Evolutionary conservation across 2,113 vertebrate species (phyloP).

Genomic region (Rallus limicola): DNA sequence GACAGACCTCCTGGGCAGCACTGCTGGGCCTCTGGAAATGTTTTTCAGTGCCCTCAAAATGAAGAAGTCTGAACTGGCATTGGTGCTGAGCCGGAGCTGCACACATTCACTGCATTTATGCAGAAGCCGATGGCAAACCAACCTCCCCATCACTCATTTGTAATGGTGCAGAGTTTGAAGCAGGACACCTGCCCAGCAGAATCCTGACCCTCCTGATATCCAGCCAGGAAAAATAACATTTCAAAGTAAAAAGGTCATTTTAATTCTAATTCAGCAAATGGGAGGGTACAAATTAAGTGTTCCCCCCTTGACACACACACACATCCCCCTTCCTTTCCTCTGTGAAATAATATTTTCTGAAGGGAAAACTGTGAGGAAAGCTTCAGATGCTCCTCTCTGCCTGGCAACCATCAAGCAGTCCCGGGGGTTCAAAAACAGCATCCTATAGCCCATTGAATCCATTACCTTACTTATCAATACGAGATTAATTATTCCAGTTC

Average conservation of each 20-base stretch:
- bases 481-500: slow-evolving; percentile 50
- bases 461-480: slow-evolving; percentile 38
- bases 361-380: not conserved
- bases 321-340: not conserved
- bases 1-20: not conserved
- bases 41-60: not conserved
- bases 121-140: not conserved
- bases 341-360: not conserved
- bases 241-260: not conserved
- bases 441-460: slow-evolving; percentile 19
- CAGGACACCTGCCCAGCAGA: not conserved
- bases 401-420: not conserved
- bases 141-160: not conserved
- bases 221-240: not conserved
- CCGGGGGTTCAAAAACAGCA: slow-evolving; percentile 1
- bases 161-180: not conserved
- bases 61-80: accelerated
- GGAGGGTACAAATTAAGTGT: not conserved
- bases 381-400: not conserved
- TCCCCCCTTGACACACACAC: not conserved
- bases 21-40: not conserved
- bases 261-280: not conserved
- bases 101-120: accelerated
- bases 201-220: not conserved
- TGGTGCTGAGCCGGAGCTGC: too few relatives aligned